Conservation (phyloP, 1,140 invertebrate genomes). For the Leptopilina clavipes region DNA sequence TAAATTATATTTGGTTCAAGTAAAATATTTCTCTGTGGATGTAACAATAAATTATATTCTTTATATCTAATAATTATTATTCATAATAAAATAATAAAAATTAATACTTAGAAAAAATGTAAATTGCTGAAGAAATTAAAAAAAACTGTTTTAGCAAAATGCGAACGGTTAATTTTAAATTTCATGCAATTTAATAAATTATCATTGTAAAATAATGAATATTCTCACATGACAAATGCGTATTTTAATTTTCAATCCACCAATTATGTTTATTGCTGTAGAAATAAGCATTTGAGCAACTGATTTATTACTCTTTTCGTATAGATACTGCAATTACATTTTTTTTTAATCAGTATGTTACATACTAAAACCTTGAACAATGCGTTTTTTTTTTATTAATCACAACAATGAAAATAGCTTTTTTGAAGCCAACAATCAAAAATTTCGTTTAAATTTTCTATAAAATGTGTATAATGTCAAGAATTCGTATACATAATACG, state of each 20-base stretch:
- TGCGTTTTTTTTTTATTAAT: slow-evolving; percentile 47
- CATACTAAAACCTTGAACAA: slow-evolving; percentile 24
- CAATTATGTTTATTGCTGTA: slow-evolving; percentile 20
- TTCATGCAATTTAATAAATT: too few relatives aligned
- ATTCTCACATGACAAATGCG: too few relatives aligned
- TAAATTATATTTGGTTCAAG: too few relatives aligned
- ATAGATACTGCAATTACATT: slow-evolving; percentile 66
- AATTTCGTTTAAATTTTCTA: slow-evolving; percentile 41
- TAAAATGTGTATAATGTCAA: slow-evolving; percentile 27
- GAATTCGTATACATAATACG: slow-evolving; percentile 36
- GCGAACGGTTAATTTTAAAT: too few relatives aligned
- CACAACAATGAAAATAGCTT: slow-evolving; percentile 57
- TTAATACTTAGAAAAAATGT: too few relatives aligned
- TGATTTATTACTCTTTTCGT: slow-evolving; percentile 58
- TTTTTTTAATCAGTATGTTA: slow-evolving; percentile 47
- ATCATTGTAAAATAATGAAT: background rate
- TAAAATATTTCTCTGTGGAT: too few relatives aligned
- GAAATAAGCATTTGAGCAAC: slow-evolving; percentile 51
- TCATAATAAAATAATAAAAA: too few relatives aligned
- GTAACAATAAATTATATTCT: too few relatives aligned
- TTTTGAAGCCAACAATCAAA: slow-evolving; percentile 46
- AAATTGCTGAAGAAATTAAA: too few relatives aligned
- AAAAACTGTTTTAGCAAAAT: too few relatives aligned
- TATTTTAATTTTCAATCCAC: background rate
- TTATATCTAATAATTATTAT: too few relatives aligned